These are phyloP conservation scores for Xiphophorus hellerii DNA, from an alignment of 2,113 vertebrate species.

Conservation along the genomic window DNA sequence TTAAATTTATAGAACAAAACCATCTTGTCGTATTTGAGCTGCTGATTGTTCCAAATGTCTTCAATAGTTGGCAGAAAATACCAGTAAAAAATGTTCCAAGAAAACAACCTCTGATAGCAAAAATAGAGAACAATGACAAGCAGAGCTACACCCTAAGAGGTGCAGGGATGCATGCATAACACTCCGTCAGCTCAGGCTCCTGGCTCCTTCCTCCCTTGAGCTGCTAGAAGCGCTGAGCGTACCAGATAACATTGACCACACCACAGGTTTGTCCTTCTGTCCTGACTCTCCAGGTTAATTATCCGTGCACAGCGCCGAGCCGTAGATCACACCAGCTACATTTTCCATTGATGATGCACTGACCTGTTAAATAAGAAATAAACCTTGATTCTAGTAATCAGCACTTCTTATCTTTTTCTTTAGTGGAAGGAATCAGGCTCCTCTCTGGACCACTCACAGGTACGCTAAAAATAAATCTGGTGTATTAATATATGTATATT, in stretches of 20 bases:
- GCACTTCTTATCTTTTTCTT: conserved; percentile 48
- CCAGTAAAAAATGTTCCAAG: conserved; percentile 29
- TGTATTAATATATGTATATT: conserved; percentile 53
- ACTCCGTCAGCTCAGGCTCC: conserved; percentile 11
- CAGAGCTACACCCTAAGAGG: conserved; percentile 31
- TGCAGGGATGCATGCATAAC: conserved; percentile 19
- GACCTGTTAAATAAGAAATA: conserved; percentile 71
- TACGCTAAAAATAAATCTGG: conserved; percentile 41
- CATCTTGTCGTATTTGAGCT: too few relatives aligned
- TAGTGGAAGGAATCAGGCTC: conserved; percentile 31
- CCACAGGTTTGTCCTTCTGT: conserved; percentile 73
- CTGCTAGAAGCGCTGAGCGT: conserved; percentile 54
- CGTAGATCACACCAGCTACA: conserved; percentile 70
- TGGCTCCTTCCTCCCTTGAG: conserved; percentile 34
- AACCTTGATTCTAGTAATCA: conserved; percentile 55
- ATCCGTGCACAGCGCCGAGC: conserved; percentile 33
- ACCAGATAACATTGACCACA: conserved; percentile 73
- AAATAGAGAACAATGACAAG: conserved; percentile 11
- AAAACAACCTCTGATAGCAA: conserved; percentile 3
- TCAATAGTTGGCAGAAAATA: conserved; percentile 1
- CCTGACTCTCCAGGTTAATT: conserved; percentile 73
- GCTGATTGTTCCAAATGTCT: background rate
- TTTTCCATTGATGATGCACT: conserved; percentile 48
- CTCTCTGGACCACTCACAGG: conserved; percentile 17
- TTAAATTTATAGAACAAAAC: too few relatives aligned